These are phyloP conservation scores for Platygyra sinensis DNA, from an alignment of 64 coral and sea anemone genomes.

Conservation along the genomic window DNA sequence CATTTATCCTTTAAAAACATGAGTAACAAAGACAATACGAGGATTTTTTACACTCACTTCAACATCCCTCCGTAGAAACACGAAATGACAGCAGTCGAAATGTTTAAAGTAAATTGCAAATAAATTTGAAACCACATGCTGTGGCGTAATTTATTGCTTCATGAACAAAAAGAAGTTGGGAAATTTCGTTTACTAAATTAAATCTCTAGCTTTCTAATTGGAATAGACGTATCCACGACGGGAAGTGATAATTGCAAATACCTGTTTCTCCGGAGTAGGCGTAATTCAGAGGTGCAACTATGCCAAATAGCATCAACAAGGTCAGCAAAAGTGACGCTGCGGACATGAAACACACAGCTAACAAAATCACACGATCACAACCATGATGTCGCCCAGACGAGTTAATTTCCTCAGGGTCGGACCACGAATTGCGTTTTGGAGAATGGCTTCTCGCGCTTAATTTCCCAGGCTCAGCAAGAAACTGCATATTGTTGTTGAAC, in stretches of 20 bases:
- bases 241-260: background rate
- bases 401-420: background rate
- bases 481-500: too few species aligned
- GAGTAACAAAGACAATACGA: background rate
- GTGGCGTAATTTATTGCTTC: too few species aligned
- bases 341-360: conserved; percentile 10
- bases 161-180: too few species aligned
- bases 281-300: background rate
- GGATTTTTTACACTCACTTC: background rate
- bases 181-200: background rate
- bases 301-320: conserved; percentile 2
- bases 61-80: background rate
- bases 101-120: too few species aligned
- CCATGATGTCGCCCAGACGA: background rate
- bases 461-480: too few species aligned
- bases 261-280: conserved; percentile 8
- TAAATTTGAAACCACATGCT: too few species aligned
- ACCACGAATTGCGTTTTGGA: background rate
- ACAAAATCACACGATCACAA: background rate
- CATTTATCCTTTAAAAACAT: background rate
- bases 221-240: background rate
- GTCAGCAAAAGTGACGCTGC: background rate
- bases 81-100: background rate
- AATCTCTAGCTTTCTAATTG: background rate
- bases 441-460: background rate